These are phyloP conservation scores for Glossophaga mutica DNA, from an alignment of 2,797 vertebrate species.

Conservation along the genomic window DNA sequence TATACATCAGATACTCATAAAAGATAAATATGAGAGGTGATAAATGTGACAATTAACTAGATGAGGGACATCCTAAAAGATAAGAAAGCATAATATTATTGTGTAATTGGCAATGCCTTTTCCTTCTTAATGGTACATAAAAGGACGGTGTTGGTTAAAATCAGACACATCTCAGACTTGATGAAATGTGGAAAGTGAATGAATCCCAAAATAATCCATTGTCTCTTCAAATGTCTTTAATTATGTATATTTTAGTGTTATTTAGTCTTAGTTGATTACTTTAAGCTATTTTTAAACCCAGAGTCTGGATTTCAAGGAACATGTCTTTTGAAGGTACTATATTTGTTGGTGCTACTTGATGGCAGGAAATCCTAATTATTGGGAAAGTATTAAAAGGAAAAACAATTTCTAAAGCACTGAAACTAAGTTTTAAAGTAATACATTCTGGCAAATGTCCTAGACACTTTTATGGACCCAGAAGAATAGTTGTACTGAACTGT, in stretches of 20 bases:
- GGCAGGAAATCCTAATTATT: not conserved
- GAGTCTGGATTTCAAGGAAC: not conserved
- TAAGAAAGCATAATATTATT: not conserved
- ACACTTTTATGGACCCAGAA: not conserved
- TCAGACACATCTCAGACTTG: not conserved
- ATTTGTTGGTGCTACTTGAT: not conserved
- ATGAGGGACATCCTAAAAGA: not conserved
- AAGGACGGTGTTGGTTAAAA: not conserved
- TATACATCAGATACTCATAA: not conserved
- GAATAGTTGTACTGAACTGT: not conserved
- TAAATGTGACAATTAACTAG: not conserved
- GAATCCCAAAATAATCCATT: not conserved
- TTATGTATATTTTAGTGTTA: not conserved
- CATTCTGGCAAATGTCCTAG: conserved; percentile 1
- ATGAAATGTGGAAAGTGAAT: not conserved
- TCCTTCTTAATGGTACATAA: not conserved
- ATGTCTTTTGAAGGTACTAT: not conserved
- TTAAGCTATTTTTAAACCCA: not conserved
- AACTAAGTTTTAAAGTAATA: conserved; percentile 39
- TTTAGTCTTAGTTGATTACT: not conserved
- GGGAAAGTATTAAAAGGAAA: not conserved
- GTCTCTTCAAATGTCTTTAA: not conserved
- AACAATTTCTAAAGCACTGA: conserved; percentile 21
- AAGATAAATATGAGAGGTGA: not conserved
- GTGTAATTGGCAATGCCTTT: not conserved